phyloP scores from a whole-genome alignment of 2,888 invertebrate species.

The Drosophila mayaguana region DNA sequence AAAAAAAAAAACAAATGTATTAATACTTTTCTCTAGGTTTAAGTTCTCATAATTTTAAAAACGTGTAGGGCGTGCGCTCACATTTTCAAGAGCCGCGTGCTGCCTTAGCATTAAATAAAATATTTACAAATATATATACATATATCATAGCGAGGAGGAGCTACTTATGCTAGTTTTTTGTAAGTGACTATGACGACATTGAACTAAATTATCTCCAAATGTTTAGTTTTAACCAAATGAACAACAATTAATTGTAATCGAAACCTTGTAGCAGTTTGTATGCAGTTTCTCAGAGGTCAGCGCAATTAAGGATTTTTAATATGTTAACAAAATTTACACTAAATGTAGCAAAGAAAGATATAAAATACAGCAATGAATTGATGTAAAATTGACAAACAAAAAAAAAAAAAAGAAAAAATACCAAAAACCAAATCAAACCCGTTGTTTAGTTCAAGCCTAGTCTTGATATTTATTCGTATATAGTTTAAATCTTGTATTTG shows the following conservation, averaged over 20 bases:
- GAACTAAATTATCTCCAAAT: slow-evolving; percentile 51
- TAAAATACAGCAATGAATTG: slow-evolving; percentile 55
- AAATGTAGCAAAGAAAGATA: slow-evolving; percentile 73
- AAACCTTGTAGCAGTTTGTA: slow-evolving; percentile 68
- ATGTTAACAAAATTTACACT: slow-evolving; percentile 68
- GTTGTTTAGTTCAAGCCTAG: slow-evolving; percentile 55
- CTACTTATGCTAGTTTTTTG: slow-evolving; percentile 47
- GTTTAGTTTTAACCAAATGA: slow-evolving; percentile 69
- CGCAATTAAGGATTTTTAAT: slow-evolving; percentile 64
- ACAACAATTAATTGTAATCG: slow-evolving; percentile 61
- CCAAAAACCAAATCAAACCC: slow-evolving; percentile 32
- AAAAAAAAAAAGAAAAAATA: slow-evolving; percentile 26
- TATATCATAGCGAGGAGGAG: slow-evolving; percentile 51
- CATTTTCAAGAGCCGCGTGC: slow-evolving; percentile 50
- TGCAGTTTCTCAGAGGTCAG: slow-evolving; percentile 64
- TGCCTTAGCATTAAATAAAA: slow-evolving; percentile 58
- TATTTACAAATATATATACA: slow-evolving; percentile 27
- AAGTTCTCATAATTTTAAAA: slow-evolving; percentile 68
- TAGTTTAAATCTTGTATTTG: slow-evolving; percentile 49
- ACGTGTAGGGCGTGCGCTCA: slow-evolving; percentile 53
- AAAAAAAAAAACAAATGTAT: slow-evolving; percentile 54
- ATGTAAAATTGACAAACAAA: slow-evolving; percentile 60
- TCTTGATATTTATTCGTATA: slow-evolving; percentile 47
- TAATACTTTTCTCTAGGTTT: slow-evolving; percentile 69
- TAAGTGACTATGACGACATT: slow-evolving; percentile 52